Evolutionary conservation across 2,888 invertebrate genomes (phyloP), one percentile per base, ranked within the genome.

Genomic region (Dicranocentrus wangi): DNA sequence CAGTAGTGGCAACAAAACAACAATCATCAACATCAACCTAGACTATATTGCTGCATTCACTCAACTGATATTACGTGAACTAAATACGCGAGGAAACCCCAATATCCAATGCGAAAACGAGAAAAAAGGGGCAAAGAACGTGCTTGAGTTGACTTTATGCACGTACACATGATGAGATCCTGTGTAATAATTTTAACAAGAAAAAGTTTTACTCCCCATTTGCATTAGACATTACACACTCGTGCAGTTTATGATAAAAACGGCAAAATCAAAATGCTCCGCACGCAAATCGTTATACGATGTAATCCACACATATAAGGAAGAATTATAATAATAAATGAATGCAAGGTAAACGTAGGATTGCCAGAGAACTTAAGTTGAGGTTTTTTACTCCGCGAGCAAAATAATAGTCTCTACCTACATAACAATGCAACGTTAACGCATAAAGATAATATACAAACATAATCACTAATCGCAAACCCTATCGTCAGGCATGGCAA

Each of bases 61-160:
- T 43, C 27, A 23, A 19, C 28, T 43, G 21, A 1, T 21, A 42
- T 43, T 42, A 65, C 42, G 32, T 43, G 65, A 65, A 65, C 65
- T 65, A 65, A 42, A 65, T 65, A 65, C 65, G 42, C 19, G 43
- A 65, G 65, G 65, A 65, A 65, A 43, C 65, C 65, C 65, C 65
- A 65, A 65, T 65, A 65, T 17, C 19, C 42, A 65, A 42, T 65
- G 65, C 43, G 65, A 65, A 65, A 60, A 65, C 21, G 39, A 42
- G 42, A 65, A 17, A 65, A 65, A 39, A 19, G 65, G 65, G 65
- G 43, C 65, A 65, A 43, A 65, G 42, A 65, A 25, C 65, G 65
- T 65, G 65, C 42, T 8, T 39, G 65, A 65, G 65, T 39, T 32
- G 60, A 32, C 60, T 60, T 58, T 28, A 65, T 25, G 65, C 43